Conservation (phyloP, 1,140 invertebrate species). For the Myzus persicae region DNA sequence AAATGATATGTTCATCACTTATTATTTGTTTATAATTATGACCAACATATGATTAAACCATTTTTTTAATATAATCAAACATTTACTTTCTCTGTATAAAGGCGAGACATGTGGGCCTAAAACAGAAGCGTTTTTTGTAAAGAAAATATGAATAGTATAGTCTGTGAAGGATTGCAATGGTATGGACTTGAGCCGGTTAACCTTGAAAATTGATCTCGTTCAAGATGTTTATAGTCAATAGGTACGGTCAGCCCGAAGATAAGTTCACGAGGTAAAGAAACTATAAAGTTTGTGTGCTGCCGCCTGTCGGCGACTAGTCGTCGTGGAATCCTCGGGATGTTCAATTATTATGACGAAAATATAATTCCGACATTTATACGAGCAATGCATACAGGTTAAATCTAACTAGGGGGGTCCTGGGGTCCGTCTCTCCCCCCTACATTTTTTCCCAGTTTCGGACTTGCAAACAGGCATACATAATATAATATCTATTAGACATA, state of each 20-base stretch:
- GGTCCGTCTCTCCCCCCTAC: too few relatives aligned
- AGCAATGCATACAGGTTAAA: neutral
- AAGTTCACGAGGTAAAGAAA: neutral
- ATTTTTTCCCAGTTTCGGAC: too few relatives aligned
- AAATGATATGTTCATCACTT: neutral
- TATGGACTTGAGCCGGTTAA: neutral
- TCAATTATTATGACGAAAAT: neutral
- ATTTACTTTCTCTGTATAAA: neutral
- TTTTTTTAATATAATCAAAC: neutral
- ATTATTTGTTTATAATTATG: neutral
- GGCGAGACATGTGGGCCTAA: too few relatives aligned
- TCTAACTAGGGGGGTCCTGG: too few relatives aligned
- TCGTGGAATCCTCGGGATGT: neutral
- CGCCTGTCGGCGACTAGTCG: neutral
- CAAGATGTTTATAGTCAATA: neutral
- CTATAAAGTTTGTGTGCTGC: neutral
- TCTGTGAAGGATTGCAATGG: neutral
- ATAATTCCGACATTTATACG: neutral
- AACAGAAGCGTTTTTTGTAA: neutral
- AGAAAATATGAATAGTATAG: neutral
- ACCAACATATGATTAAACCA: neutral
- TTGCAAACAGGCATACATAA: neutral
- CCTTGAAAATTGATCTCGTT: neutral
- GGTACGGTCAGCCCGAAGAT: neutral
- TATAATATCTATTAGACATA: too few relatives aligned